Evolutionary conservation across 2,113 vertebrate species (phyloP).

Genomic region (Gymnogyps californianus): DNA sequence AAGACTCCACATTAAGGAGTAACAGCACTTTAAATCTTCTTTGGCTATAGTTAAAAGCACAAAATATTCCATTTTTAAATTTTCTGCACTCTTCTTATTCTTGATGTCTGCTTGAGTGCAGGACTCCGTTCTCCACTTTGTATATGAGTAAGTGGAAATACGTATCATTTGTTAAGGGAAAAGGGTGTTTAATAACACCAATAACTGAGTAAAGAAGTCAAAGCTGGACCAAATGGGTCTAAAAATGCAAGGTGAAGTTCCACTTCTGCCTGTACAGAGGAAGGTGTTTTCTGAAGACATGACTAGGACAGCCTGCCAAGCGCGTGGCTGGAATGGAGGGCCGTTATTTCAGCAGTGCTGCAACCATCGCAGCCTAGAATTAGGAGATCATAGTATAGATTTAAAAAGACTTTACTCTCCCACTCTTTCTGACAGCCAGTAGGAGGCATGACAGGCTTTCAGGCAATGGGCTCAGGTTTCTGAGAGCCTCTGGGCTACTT

Average conservation of each 20-base stretch:
- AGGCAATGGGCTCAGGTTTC: neutral
- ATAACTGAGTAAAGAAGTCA: neutral
- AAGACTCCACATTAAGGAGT: neutral
- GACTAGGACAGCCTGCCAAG: neutral
- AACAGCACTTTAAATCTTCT: neutral
- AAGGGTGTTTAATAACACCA: neutral
- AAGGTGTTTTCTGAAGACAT: neutral
- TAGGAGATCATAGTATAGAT: neutral
- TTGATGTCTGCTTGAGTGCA: neutral
- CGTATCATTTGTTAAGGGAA: accelerated
- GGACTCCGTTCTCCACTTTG: neutral
- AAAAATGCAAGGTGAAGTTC: neutral
- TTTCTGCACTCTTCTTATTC: neutral
- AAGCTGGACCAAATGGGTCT: neutral
- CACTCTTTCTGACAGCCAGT: neutral
- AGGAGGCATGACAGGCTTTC: neutral
- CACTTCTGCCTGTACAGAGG: neutral
- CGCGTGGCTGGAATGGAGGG: neutral
- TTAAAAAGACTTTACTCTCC: neutral
- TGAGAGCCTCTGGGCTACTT: neutral
- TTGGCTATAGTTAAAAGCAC: neutral
- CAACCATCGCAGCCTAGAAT: neutral
- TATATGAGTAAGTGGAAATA: neutral
- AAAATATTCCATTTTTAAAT: neutral
- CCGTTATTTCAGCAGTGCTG: neutral